phyloP scores from a whole-genome alignment of 2,797 vertebrate genomes.

The Morus bassanus region DNA sequence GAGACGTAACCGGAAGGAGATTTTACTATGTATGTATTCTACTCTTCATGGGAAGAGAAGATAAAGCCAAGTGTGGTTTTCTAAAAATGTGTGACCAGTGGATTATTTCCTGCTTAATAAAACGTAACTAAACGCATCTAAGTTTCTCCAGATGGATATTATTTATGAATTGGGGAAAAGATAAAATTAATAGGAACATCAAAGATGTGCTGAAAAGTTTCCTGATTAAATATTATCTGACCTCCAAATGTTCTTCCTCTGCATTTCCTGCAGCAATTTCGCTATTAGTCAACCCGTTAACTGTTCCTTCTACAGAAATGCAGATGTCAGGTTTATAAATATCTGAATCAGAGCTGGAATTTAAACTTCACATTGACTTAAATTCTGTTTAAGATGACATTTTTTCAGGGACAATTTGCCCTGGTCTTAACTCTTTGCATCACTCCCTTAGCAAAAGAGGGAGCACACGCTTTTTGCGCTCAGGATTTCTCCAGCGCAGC shows the following conservation, averaged over 20 bases:
- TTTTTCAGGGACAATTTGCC: neutral
- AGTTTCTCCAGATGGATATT: constrained; percentile 43
- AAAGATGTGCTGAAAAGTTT: constrained; percentile 41
- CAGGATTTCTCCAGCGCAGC: neutral
- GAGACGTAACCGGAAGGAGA: neutral
- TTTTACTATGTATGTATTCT: neutral
- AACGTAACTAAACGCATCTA: neutral
- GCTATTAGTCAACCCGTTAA: constrained; percentile 6
- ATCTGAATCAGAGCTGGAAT: neutral
- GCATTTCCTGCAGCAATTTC: constrained; percentile 47
- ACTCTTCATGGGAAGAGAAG: neutral
- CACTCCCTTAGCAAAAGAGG: neutral
- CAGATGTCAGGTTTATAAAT: constrained; percentile 58
- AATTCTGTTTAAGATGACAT: neutral
- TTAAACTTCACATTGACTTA: neutral
- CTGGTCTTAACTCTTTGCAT: neutral
- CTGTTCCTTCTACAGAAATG: constrained; percentile 11
- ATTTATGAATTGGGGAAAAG: constrained; percentile 29
- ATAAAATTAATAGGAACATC: constrained; percentile 36
- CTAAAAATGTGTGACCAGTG: constrained; percentile 20
- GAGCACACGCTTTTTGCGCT: accelerated
- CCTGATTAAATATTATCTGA: constrained; percentile 38
- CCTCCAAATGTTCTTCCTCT: constrained; percentile 36
- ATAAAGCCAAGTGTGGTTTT: constrained; percentile 23
- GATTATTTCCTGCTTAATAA: constrained; percentile 51